Evolutionary conservation across 2,888 invertebrate species (phyloP), one percentile per base, ranked within the genome.

Genomic region (Belgica antarctica): DNA sequence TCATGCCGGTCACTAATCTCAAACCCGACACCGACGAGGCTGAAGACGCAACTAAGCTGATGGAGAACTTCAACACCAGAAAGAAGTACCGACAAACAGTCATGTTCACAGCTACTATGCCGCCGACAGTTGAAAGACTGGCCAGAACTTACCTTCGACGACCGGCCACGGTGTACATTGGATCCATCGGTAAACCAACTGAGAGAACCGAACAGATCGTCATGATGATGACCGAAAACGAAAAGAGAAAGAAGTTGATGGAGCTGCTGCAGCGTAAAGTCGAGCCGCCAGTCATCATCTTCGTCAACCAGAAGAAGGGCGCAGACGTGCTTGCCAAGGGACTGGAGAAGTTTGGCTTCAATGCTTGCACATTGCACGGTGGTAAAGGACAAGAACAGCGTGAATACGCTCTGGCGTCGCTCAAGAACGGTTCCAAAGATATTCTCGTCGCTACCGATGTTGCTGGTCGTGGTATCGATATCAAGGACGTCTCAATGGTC

Each of bases 61-160:
- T 97, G 80, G 92, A 90, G 31, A 98, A 99, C 80, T 98, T 97
- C 77, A 89, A 91, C 77, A 89, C 94, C 0, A 97, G 96, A 80
- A 92, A 97, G 79, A 99, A 99, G 79, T 99, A 92, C 80, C 84
- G 97, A 78, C 97, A 97, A 89, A 99, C 99, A 76, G 99, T 99
- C 78, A 99, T 99, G 99, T 99, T 99, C 81, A 99, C 99, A 62
- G 99, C 99, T 1, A 99, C 99, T 73, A 99, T 99, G 99, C 97
- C 97, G 7, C 90, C 97, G 0, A 94, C 97, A 1, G 96, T 99
- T 1, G 99, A 99, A 82, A 85, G 98, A 72, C 25, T 70, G 7
- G 96, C 96, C 0, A 85, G 96, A 72, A 92, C 89, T 28, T 99
- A 99, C 81, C 82, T 99, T 22, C 85, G 99, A 70, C 84, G 99